Conservation (phyloP, 2,888 invertebrate species). For the Stramonita haemastoma region DNA sequence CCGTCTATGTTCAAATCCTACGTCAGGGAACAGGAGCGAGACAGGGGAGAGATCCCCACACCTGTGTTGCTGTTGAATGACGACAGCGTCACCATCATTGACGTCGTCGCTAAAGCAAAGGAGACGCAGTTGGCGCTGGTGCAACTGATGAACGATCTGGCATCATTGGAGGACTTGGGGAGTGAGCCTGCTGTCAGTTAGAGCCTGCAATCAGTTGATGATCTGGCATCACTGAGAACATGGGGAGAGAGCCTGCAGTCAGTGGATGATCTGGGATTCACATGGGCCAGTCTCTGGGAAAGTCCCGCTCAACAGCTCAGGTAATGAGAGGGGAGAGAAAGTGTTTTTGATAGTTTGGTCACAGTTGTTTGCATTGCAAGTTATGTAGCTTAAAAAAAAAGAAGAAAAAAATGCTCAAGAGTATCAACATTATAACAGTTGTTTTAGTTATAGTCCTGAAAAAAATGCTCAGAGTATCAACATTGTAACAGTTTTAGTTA, state of each 20-base stretch:
- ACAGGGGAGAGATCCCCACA: neutral
- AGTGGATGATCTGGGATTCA: neutral
- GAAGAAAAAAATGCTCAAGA: no score
- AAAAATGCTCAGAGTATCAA: no score
- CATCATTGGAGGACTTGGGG: neutral
- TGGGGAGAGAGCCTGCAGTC: neutral
- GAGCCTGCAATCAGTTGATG: neutral
- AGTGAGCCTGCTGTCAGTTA: neutral
- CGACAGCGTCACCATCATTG: neutral
- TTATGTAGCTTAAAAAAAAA: no score
- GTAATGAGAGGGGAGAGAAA: neutral
- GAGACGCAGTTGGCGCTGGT: neutral
- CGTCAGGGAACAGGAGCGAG: neutral
- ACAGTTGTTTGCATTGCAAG: no score
- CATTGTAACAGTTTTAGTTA: no score
- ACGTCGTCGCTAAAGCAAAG: neutral
- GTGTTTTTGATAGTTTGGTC: neutral
- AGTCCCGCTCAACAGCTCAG: neutral
- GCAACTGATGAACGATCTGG: neutral
- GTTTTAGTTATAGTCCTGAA: no score
- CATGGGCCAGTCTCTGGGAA: no score
- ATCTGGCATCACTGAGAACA: neutral
- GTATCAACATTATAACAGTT: no score
- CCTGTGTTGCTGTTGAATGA: neutral
- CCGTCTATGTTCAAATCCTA: neutral